Conservation (phyloP, 1,140 invertebrate species). For the Pseudomyrmex pallidus region DNA sequence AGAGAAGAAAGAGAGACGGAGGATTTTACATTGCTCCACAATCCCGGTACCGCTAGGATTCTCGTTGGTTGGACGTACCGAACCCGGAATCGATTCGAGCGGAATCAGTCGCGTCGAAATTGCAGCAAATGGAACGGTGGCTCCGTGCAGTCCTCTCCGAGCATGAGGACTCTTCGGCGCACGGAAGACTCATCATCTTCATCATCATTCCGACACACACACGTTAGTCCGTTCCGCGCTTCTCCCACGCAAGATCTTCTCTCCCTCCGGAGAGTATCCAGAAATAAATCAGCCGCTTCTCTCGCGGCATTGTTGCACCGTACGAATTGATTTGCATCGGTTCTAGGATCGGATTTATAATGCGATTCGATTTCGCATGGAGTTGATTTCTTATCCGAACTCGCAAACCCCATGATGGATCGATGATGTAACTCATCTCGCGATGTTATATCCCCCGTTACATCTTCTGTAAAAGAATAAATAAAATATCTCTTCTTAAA, state of each 20-base stretch:
- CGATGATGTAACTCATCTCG: background rate
- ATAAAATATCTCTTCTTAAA: too few relatives aligned
- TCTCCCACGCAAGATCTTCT: conserved; percentile 58
- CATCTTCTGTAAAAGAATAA: too few relatives aligned
- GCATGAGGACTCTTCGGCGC: background rate
- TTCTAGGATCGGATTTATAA: conserved; percentile 1
- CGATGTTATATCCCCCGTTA: too few relatives aligned
- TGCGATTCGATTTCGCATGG: background rate
- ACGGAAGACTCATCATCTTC: conserved; percentile 63
- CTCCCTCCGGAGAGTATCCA: background rate
- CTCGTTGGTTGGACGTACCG: background rate
- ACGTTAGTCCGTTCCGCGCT: conserved; percentile 39
- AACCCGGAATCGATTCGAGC: conserved; percentile 60
- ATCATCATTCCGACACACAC: conserved; percentile 53
- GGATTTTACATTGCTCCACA: conserved; percentile 62
- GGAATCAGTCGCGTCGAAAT: conserved; percentile 47
- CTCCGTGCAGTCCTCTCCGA: conserved; percentile 8
- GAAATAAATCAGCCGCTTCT: conserved; percentile 9
- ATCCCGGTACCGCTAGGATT: conserved; percentile 65
- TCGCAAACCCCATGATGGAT: background rate
- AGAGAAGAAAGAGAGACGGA: conserved; percentile 10
- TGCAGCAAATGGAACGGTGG: conserved; percentile 53
- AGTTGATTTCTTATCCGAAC: background rate
- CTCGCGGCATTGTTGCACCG: conserved; percentile 16
- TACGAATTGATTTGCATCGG: conserved; percentile 13